Base-by-base conservation (phyloP, 2,888 invertebrate species). In the Achlya flavicornis region DNA sequence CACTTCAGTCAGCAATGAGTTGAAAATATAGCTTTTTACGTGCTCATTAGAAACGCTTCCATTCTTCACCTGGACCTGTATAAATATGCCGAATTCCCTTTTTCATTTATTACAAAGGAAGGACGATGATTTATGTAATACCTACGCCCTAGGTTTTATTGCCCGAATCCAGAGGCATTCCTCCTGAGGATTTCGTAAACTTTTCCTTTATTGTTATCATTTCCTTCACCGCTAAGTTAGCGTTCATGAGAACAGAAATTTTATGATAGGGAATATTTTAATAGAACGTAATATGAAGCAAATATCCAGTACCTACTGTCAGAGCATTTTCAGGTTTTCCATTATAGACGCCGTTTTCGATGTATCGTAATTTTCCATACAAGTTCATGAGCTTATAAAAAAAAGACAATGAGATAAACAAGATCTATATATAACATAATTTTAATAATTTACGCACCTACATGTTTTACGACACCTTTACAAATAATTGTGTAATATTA, bases 81-180 rank as follows among this genome's bases (percentile, higher is more conserved):
- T 65, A 82, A 85, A 84, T 80, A 85, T 79, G 74, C 83, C 84
- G 80, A 87, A 86, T 84, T 83, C 79, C 81, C 81, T 85, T 85
- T 85, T 87, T 85, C 88, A 87, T 91, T 90, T 91, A 88, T 89
- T 86, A 85, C 85, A 74, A 76, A 77, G 79, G 79, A 78, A 87
- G 86, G 83, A 84, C 82, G 84, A 91, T 91, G 91, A 91, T 92
- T 92, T 91, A 91, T 90, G 88, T 87, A 89, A 89, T 88, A 85
- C 79, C 77, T 83, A 85, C 84, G 80, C 83, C 83, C 85, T 83
- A 86, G 86, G 78, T 90, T 90, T 90, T 91, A 92, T 90, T 91
- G 87, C 86, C 79, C 65, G 73, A 79, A 84, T 82, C 81, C 78
- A 78, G 78, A 77, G 76, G 72, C 76, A 83, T 81, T 81, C 72